Percentiles rank a stretch among this genome's conserved stretches.
Conservation (phyloP, 2,888 invertebrate genomes). For the Oconnorella tubifera region DNA sequence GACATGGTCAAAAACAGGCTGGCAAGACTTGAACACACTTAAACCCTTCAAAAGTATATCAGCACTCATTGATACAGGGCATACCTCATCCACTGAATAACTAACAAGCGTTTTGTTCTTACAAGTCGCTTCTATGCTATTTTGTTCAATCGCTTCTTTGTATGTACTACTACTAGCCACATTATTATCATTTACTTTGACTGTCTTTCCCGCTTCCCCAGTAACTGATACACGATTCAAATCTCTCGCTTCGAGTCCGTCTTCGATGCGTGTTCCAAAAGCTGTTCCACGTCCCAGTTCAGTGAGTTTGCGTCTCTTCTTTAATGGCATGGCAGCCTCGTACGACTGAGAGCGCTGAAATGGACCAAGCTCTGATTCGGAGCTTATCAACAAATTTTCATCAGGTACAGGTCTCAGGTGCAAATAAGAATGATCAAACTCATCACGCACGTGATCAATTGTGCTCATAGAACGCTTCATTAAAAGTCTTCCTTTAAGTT, state of each 20-base stretch:
- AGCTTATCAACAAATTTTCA: neutral
- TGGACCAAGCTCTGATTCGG: neutral
- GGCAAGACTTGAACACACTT: too few species aligned
- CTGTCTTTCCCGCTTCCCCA: too few species aligned
- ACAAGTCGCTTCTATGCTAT: too few species aligned
- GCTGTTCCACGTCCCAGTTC: slow-evolving; percentile 24
- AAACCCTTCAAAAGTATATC: too few species aligned
- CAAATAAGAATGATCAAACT: slow-evolving; percentile 1
- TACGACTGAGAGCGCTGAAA: slow-evolving; percentile 15
- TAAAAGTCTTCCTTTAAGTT: slow-evolving; percentile 49
- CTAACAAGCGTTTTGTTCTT: too few species aligned
- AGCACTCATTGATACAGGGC: too few species aligned
- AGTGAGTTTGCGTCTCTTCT: slow-evolving; percentile 24
- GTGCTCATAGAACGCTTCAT: slow-evolving; percentile 53
- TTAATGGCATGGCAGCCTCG: slow-evolving; percentile 26
- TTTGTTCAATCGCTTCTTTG: too few species aligned
- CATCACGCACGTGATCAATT: neutral
- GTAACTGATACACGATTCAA: too few species aligned
- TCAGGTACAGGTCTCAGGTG: neutral
- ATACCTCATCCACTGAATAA: too few species aligned
- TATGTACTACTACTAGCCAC: too few species aligned
- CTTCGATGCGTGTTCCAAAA: slow-evolving; percentile 24
- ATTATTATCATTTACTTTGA: too few species aligned
- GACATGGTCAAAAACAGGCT: too few species aligned
- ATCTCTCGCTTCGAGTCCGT: neutral